Conservation (phyloP, 2,797 vertebrate genomes). For the Petrocephalus schoutedeni region DNA sequence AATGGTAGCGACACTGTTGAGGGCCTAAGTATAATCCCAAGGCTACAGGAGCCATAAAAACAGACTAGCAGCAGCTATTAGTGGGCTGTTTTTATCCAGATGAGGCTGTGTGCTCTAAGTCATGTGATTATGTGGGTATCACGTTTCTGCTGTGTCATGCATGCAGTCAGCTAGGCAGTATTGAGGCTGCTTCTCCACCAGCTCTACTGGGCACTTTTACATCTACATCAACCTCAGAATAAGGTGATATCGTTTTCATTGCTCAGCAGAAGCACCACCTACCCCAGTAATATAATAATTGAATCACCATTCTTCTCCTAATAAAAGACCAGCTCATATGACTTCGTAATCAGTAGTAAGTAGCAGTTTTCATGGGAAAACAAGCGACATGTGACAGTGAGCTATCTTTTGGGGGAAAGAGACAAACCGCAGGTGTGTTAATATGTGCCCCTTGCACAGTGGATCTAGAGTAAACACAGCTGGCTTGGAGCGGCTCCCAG, state of each 20-base stretch:
- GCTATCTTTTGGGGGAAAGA: slow-evolving; percentile 16
- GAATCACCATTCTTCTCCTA: neutral
- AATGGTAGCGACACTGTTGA: slow-evolving; percentile 35
- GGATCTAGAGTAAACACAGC: slow-evolving; percentile 8
- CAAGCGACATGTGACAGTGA: slow-evolving; percentile 42
- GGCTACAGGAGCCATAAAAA: slow-evolving; percentile 54
- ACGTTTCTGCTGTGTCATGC: slow-evolving; percentile 50
- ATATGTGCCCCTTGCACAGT: slow-evolving; percentile 24
- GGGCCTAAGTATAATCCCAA: slow-evolving; percentile 37
- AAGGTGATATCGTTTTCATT: neutral
- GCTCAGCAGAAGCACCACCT: neutral
- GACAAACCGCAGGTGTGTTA: slow-evolving; percentile 50
- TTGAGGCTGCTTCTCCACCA: slow-evolving; percentile 20
- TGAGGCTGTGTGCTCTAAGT: slow-evolving; percentile 11
- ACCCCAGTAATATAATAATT: neutral
- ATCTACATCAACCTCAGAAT: slow-evolving; percentile 37
- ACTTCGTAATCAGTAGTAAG: slow-evolving; percentile 24
- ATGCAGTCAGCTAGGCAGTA: slow-evolving; percentile 40
- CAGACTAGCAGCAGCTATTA: slow-evolving; percentile 54
- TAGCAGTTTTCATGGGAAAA: slow-evolving; percentile 50
- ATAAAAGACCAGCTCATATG: neutral
- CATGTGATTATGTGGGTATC: slow-evolving; percentile 44
- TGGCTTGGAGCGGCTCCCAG: slow-evolving; percentile 29
- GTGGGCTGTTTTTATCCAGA: slow-evolving; percentile 39
- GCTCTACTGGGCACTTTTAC: slow-evolving; percentile 26